Base-by-base conservation (phyloP, 1,140 invertebrate genomes). In the Coptotermes formosanus region DNA sequence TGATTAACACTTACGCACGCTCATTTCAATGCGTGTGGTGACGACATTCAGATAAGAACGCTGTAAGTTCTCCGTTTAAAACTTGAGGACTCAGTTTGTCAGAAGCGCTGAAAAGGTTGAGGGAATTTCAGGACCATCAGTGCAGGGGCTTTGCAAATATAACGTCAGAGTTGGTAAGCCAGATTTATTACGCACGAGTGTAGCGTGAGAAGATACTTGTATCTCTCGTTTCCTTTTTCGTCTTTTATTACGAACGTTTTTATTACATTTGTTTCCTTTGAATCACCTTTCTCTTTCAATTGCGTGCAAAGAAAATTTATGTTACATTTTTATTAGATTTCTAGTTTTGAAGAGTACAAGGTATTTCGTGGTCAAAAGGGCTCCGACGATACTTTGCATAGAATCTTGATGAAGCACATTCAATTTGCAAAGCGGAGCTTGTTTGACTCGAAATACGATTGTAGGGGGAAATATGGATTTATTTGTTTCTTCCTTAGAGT, bases 111-210 rank as follows among this genome's bases (percentile, higher is more conserved):
- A 75, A 6, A 75, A 75, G n/a, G 19, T 11, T 38, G 12, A n/a
- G 64, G n/a, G 64, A 30, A n/a, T 11, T 75, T 75, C 19, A 21
- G 52, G 19, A 19, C 14, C 6, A 75, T 8, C 25, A 16, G 64
- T 75, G 14, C 16, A 48, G 52, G n/a, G 30, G 9, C 64, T 8
- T 25, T 30, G n/a, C n/a, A n/a, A 30, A 75, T 9, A 2, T 75
- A n/a, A 75, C 25, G 7, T 9, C 25, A 30, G 30, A 75, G 7
- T 75, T 25, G 7, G 25, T 75, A 75, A 75, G 64, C 64, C 64
- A 30, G 64, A 75, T 75, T 75, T 75, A 75, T 75, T 75, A 75
- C 64, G 64, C 64, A 75, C 64, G 64, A 75, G 64, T 25, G n/a
- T 19, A 55, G 0, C 25, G n/a, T 11, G 64, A 30, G 64, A 25